phyloP scores from a whole-genome alignment of 2,113 vertebrate genomes.

The Xiphophorus couchianus region DNA sequence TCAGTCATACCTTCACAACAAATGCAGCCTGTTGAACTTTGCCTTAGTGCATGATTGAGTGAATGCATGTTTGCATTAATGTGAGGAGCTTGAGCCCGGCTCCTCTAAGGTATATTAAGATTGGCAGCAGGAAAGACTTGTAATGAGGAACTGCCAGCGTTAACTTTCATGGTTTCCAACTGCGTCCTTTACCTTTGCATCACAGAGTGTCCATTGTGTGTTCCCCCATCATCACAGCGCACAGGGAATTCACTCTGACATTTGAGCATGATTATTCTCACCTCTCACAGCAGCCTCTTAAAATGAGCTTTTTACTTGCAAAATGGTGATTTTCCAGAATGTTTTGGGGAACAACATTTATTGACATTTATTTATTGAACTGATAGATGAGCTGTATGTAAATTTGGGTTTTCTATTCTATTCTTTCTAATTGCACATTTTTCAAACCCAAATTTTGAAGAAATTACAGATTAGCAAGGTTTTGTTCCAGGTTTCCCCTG shows the following conservation, averaged over 20 bases:
- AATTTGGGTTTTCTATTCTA: no score
- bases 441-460: no score
- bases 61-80: constrained; percentile 28
- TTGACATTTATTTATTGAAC: background rate
- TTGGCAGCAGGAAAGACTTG: constrained; percentile 67
- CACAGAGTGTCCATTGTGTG: constrained; percentile 69
- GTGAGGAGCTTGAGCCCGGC: constrained; percentile 23
- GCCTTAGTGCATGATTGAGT: constrained; percentile 13
- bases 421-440: no score
- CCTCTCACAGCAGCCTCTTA: constrained; percentile 29
- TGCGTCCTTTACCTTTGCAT: constrained; percentile 37
- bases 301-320: constrained; percentile 28
- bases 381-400: background rate
- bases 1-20: constrained; percentile 39
- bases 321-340: no score
- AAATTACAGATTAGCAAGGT: no score
- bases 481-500: no score
- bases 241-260: constrained; percentile 63
- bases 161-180: constrained; percentile 44
- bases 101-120: constrained; percentile 50
- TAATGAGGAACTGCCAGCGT: constrained; percentile 52
- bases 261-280: constrained; percentile 47
- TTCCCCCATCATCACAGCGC: constrained; percentile 40
- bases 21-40: constrained; percentile 24
- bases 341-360: no score